Evolutionary conservation across 2,888 invertebrate species (phyloP).

Genomic region (Eudemis profundana): DNA sequence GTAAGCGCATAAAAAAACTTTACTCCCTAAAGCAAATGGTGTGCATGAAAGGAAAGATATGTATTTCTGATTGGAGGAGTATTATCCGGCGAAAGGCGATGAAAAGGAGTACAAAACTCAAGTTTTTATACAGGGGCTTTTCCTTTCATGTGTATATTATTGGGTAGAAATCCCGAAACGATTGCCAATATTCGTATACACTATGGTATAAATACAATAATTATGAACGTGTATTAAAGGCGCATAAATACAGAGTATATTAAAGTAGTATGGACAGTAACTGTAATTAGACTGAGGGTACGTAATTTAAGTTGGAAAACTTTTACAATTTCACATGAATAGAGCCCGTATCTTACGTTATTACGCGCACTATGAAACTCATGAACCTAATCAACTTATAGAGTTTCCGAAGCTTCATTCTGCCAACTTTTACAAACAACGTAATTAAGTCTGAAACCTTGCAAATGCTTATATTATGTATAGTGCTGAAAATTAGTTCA

Average conservation of each 20-base stretch:
- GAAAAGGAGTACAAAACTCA: conserved; percentile 28
- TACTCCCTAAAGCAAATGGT: conserved; percentile 54
- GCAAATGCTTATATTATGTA: conserved; percentile 32
- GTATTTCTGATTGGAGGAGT: conserved; percentile 42
- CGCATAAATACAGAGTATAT: no score
- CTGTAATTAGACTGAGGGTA: background rate
- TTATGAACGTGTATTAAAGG: background rate
- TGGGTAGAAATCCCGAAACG: background rate
- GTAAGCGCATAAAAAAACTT: conserved; percentile 56
- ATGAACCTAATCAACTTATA: conserved; percentile 29
- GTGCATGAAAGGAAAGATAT: conserved; percentile 50
- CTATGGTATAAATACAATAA: no score
- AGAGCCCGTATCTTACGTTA: conserved; percentile 14
- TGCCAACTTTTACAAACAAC: conserved; percentile 37
- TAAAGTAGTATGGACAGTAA: no score
- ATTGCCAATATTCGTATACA: no score
- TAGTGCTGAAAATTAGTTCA: conserved; percentile 35
- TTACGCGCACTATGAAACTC: conserved; percentile 27
- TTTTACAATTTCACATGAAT: conserved; percentile 18
- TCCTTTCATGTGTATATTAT: conserved; percentile 5
- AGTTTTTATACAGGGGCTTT: conserved; percentile 1
- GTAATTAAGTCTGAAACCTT: conserved; percentile 38
- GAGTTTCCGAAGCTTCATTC: conserved; percentile 22
- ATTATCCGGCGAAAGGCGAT: conserved; percentile 35
- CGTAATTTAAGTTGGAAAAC: conserved; percentile 3